Evolutionary conservation across 2,888 invertebrate species (phyloP), one percentile per base, ranked within the genome.

Genomic region (Lydus trimaculatus): DNA sequence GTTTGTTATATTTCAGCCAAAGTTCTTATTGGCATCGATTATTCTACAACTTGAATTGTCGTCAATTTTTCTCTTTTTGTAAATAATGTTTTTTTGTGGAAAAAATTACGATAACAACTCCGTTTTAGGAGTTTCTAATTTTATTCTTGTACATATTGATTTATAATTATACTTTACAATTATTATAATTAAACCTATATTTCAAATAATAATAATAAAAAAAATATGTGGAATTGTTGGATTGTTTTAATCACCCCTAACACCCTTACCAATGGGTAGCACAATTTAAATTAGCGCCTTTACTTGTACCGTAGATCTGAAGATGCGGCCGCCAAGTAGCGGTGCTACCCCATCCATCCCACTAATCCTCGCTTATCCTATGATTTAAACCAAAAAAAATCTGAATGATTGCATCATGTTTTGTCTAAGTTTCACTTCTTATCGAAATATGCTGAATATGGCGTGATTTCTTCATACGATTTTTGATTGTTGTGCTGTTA

Each of bases 71-170:
- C 36, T 11, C 11, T 11, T 33, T 36, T 36, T 36, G 36, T 36
- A 28, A 23, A 58, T 28, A 28, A 2, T 58, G 8, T 58, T 25
- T 56, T 20, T 58, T 58, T 58, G 5, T 15, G 15, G 31, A 43
- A 43, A 39, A 39, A 43, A n/a, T 4, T 13, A 36, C 11, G 17
- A 13, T 7, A n/a, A 17, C 17, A 66, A 71, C 80, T 82, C 82
- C 79, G 84, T 84, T 84, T 80, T 83, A 84, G 78, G 83, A 79
- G 81, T 65, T 73, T 75, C 74, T 82, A 81, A 80, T 81, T 82
- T 81, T 82, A 82, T 82, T 79, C 76, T 79, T 83, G 81, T 83
- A 82, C 77, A 83, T 81, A 82, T 73, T 74, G 72, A 77, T 43
- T 74, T 76, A 76, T 74, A 75, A 79, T 79, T 76, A 61, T 76